Evolutionary conservation across 2,888 invertebrate species (phyloP).

Genomic region (Troides helena): DNA sequence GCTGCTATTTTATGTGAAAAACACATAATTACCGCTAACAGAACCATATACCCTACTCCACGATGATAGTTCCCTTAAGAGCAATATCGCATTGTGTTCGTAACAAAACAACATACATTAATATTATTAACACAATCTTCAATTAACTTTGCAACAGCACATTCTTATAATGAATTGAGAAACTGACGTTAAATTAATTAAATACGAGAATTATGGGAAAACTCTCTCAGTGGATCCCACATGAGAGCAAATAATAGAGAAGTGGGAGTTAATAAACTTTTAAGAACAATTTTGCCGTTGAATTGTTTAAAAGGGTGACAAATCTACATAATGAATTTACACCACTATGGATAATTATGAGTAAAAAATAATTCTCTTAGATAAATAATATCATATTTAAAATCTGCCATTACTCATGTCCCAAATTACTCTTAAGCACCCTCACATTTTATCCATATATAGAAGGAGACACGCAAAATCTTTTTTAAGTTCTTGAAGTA

Average conservation of each 20-base stretch:
- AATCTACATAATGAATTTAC: background rate
- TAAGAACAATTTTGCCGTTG: slow-evolving; percentile 12
- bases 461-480: slow-evolving; percentile 28
- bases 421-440: slow-evolving; percentile 5
- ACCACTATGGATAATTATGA: background rate
- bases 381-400: background rate
- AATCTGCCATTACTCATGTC: background rate
- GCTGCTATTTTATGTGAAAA: background rate
- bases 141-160: background rate
- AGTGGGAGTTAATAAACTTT: slow-evolving; percentile 18
- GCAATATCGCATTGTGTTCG: background rate
- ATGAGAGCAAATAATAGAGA: slow-evolving; percentile 14
- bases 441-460: slow-evolving; percentile 18
- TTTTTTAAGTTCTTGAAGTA: slow-evolving; percentile 29
- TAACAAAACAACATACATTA: background rate
- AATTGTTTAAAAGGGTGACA: background rate
- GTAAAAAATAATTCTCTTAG: background rate
- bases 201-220: slow-evolving; percentile 1
- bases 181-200: slow-evolving; percentile 15
- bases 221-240: slow-evolving; percentile 11
- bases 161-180: slow-evolving; percentile 2
- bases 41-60: background rate
- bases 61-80: background rate
- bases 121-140: background rate
- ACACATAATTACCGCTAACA: background rate